Conservation (phyloP, 2,113 vertebrate genomes). For the Syngnathoides biaculeatus region DNA sequence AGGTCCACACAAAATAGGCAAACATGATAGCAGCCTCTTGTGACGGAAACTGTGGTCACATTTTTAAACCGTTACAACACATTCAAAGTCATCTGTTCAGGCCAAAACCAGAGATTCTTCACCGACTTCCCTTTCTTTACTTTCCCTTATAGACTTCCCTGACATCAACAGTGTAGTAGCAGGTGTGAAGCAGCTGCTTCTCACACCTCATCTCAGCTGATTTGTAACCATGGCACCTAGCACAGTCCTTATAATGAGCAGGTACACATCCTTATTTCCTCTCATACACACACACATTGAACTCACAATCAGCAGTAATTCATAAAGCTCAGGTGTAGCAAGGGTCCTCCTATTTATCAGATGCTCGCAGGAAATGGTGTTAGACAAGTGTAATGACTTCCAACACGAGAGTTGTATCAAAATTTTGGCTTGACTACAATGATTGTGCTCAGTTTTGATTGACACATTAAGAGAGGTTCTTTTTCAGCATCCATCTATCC, state of each 20-base stretch:
- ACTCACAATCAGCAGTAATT: too few relatives aligned
- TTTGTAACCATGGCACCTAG: slow-evolving; percentile 61
- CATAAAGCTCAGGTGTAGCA: too few relatives aligned
- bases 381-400: too few relatives aligned
- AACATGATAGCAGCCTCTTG: not conserved
- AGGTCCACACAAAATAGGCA: not conserved
- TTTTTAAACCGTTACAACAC: not conserved
- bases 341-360: too few relatives aligned
- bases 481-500: too few relatives aligned
- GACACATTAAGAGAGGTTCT: too few relatives aligned
- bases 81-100: not conserved
- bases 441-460: too few relatives aligned
- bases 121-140: not conserved
- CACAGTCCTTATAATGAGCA: slow-evolving; percentile 18
- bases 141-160: not conserved
- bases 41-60: not conserved
- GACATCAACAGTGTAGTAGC: not conserved
- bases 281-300: too few relatives aligned
- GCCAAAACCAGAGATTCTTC: not conserved
- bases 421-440: too few relatives aligned
- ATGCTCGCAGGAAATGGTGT: too few relatives aligned
- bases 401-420: too few relatives aligned
- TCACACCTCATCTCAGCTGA: slow-evolving; percentile 40
- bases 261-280: not conserved
- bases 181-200: slow-evolving; percentile 46